Evolutionary conservation across 2,888 invertebrate genomes (phyloP).

Genomic region (Tenodera sinensis): DNA sequence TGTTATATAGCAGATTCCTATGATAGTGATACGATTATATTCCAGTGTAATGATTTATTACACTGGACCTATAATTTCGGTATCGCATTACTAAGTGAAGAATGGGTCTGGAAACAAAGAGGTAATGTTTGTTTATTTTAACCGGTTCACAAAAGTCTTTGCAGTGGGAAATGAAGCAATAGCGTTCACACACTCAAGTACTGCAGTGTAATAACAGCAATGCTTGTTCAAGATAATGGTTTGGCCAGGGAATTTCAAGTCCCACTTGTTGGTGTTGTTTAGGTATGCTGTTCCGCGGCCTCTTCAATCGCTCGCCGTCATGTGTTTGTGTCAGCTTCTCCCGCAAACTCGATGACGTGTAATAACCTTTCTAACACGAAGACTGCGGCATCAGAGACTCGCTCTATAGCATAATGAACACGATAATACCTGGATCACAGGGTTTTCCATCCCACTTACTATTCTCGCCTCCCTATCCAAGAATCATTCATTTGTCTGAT

Average conservation of each 20-base stretch:
- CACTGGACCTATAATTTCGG: no score
- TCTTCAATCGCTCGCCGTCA: background rate
- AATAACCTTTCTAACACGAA: background rate
- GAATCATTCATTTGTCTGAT: background rate
- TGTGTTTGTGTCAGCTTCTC: background rate
- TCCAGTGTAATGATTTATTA: no score
- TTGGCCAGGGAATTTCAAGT: background rate
- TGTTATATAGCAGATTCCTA: no score
- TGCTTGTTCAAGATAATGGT: background rate
- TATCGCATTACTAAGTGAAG: no score
- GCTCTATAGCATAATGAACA: background rate
- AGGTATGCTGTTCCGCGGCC: background rate
- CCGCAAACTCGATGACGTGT: background rate
- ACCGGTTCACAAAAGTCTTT: no score
- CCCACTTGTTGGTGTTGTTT: background rate
- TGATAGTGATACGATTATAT: no score
- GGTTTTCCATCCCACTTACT: background rate
- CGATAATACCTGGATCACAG: background rate
- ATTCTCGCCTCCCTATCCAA: background rate
- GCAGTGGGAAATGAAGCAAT: no score
- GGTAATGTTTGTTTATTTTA: no score
- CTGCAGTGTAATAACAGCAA: background rate
- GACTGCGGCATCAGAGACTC: background rate
- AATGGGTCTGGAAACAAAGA: no score
- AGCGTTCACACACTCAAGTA: no score